These are phyloP conservation scores for Aradus depressus DNA, from an alignment of 2,888 invertebrate genomes.

Conservation along the genomic window DNA sequence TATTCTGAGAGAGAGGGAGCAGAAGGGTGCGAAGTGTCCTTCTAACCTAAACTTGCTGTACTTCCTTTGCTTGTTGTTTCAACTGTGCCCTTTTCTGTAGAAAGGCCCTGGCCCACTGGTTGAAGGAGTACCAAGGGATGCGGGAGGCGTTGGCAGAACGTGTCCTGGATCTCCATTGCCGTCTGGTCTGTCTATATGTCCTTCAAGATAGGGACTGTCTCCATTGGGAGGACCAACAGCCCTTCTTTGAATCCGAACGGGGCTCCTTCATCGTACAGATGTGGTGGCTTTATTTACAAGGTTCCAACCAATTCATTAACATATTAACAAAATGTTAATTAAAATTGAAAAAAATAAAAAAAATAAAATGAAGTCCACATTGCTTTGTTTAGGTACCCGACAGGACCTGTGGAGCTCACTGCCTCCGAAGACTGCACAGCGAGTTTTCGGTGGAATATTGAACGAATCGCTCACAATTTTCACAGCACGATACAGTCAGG, in stretches of 20 bases:
- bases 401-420: slow-evolving; percentile 77
- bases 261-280: slow-evolving; percentile 75
- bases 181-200: slow-evolving; percentile 65
- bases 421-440: slow-evolving; percentile 78
- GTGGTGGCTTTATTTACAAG: slow-evolving; percentile 82
- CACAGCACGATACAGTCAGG: slow-evolving; percentile 68
- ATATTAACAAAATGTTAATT: no score
- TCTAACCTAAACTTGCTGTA: no score
- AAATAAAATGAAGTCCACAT: not conserved
- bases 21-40: no score
- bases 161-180: slow-evolving; percentile 65
- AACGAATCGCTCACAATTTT: slow-evolving; percentile 74
- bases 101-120: slow-evolving; percentile 41
- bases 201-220: slow-evolving; percentile 71
- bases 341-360: not conserved
- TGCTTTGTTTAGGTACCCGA: slow-evolving; percentile 48
- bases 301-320: slow-evolving; percentile 41
- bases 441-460: slow-evolving; percentile 73
- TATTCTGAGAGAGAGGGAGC: no score
- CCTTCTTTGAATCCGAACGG: slow-evolving; percentile 59
- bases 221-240: slow-evolving; percentile 53
- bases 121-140: slow-evolving; percentile 70
- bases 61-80: no score
- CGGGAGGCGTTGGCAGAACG: slow-evolving; percentile 74
- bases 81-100: no score